A percentile compares a stretch with the other conserved stretches of the same genome.
Evolutionary conservation across 2,113 vertebrate species (phyloP).

Genomic region (Microcebus murinus): DNA sequence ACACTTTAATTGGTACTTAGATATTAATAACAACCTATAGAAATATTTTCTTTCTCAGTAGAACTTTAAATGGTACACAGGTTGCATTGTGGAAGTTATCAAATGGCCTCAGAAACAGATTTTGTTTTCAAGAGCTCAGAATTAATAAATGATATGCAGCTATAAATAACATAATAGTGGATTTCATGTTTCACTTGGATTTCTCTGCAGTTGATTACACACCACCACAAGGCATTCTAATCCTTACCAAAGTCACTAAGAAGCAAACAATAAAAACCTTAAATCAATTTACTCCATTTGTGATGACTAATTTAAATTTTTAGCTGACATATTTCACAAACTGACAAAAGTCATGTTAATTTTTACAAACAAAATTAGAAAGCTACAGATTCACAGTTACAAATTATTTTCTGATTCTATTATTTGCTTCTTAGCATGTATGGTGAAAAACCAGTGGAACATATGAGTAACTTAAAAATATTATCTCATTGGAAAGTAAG

Average conservation of each 20-base stretch:
- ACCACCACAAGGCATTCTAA: accelerated
- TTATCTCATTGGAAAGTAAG: neutral
- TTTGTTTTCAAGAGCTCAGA: neutral
- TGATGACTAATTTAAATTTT: slow-evolving; percentile 22
- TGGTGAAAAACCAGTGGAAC: neutral
- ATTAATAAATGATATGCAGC: neutral
- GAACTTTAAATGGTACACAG: neutral
- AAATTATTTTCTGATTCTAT: neutral
- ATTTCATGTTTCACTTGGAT: neutral
- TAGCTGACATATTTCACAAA: neutral
- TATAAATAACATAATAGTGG: neutral
- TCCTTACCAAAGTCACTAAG: neutral
- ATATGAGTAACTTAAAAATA: neutral
- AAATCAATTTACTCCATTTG: neutral
- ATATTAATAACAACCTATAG: neutral
- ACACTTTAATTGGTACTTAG: neutral
- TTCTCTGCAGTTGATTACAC: slow-evolving; percentile 27
- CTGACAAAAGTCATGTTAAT: neutral
- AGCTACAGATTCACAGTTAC: neutral
- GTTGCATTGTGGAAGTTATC: neutral
- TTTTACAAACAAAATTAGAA: slow-evolving; percentile 35
- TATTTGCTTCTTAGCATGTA: neutral
- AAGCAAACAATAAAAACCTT: neutral
- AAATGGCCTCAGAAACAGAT: neutral
- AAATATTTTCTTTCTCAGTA: neutral